These are phyloP conservation scores for Stenurella melanura DNA, from an alignment of 2,888 invertebrate genomes.

Conservation along the genomic window DNA sequence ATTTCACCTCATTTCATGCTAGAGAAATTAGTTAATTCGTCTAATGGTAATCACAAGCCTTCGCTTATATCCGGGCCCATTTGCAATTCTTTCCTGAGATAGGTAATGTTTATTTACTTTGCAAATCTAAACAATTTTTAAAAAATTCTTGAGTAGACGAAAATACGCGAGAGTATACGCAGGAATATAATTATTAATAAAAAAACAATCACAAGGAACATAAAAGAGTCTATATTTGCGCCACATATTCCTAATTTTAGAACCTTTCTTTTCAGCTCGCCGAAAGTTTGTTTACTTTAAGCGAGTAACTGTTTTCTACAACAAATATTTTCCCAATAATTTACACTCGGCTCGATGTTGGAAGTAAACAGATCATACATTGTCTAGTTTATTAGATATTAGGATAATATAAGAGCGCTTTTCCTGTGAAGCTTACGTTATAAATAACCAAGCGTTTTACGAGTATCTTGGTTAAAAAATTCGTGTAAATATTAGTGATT, in stretches of 20 bases:
- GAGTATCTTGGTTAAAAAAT: constrained; percentile 19
- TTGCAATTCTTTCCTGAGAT: no score
- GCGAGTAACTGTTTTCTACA: constrained; percentile 2
- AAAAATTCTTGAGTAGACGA: neutral
- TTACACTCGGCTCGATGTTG: constrained; percentile 1
- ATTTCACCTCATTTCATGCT: no score
- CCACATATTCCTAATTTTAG: constrained; percentile 7
- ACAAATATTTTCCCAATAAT: constrained; percentile 11
- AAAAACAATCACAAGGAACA: neutral
- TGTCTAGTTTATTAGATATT: constrained; percentile 18
- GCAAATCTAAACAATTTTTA: neutral
- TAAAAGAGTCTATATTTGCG: constrained; percentile 3
- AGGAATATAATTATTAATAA: neutral
- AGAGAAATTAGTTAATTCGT: no score
- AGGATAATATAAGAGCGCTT: neutral
- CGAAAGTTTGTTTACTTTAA: neutral
- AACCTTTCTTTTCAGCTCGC: neutral
- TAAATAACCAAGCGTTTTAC: constrained; percentile 14
- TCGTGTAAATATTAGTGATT: constrained; percentile 22
- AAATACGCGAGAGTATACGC: neutral
- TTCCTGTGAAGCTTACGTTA: constrained; percentile 7
- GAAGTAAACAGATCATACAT: constrained; percentile 1
- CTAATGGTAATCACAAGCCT: no score
- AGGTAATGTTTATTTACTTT: neutral
- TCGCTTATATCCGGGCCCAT: no score